Evolutionary conservation across 37 sponge, comb jelly and placozoan genomes (phyloP).

Genomic region (Hexactinellida sp.): DNA sequence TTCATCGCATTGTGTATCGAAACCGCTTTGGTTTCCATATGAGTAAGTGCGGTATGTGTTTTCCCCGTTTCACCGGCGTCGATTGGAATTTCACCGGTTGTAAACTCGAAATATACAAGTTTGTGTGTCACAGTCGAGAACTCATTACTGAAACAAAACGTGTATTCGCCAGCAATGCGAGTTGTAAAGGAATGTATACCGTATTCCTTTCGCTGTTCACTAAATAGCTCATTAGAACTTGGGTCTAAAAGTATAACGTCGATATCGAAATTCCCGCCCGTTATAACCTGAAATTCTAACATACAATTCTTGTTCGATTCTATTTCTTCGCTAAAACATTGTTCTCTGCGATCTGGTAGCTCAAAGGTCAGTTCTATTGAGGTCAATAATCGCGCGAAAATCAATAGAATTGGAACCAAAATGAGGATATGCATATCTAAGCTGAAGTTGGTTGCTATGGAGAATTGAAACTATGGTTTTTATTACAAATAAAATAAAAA

Average conservation of each 20-base stretch:
- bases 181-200: slow-evolving; percentile 58
- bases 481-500: too few relatives aligned
- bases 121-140: slow-evolving; percentile 97
- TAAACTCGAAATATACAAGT: slow-evolving; percentile 81
- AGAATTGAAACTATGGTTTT: too few relatives aligned
- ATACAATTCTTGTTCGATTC: slow-evolving; percentile 38
- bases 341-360: slow-evolving; percentile 53
- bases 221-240: slow-evolving; percentile 38
- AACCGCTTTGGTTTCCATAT: slow-evolving; percentile 69
- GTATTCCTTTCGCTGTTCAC: slow-evolving; percentile 71
- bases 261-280: slow-evolving; percentile 87
- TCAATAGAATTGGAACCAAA: too few relatives aligned
- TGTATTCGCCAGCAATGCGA: slow-evolving; percentile 49
- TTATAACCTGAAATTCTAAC: slow-evolving; percentile 82
- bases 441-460: too few relatives aligned
- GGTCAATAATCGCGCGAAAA: too few relatives aligned
- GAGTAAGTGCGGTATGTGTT: slow-evolving; percentile 73
- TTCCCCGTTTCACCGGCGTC: slow-evolving; percentile 6
- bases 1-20: slow-evolving; percentile 75
- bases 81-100: neutral
- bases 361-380: slow-evolving; percentile 74
- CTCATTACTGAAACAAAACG: slow-evolving; percentile 95
- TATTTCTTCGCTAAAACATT: slow-evolving; percentile 79
- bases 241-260: slow-evolving; percentile 58
- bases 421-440: too few relatives aligned